Base-by-base conservation (phyloP, 2,113 vertebrate genomes). In the Heterotis niloticus region DNA sequence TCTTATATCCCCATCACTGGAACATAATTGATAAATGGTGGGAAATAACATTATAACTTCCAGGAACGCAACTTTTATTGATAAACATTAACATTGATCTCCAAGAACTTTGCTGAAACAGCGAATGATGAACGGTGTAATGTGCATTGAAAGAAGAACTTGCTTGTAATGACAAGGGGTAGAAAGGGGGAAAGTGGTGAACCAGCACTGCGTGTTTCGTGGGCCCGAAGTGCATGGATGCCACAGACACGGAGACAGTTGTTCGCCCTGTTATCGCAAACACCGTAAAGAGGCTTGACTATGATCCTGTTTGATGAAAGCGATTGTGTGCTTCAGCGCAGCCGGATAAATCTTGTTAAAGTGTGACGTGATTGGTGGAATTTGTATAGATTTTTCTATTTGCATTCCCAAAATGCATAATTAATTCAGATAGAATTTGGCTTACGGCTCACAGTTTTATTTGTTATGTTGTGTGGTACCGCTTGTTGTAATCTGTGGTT, bases 341-440 rank as follows among this genome's bases (percentile, higher is more conserved):
- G 52, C 71, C 57, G 11, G 71, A 51, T 44, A 44, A 74, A 74
- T 74, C 71, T 74, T 51, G 71, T 74, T 74, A 74, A 74, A 74
- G 71, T 74, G 7, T 74, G 57, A 57, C 54, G 23, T 74, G 71
- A 74, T 74, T 74, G 71, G 57, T 74, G 71, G 51, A 56, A 57
- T 56, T 54, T 57, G 52, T 74, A 54, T 59, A 74, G 71, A 74
- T 59, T 57, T 51, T 65, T 23, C 10, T 23, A 23, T 74, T 54
- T 44, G 51, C 71, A 74, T 74, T 54, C 52, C 57, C 23, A 51
- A 57, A 74, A 74, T 23, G 71, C 26, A 51, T 74, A 51, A 74
- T 74, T 74, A 74, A 74, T 74, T 59, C 52, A 74, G 57, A 74
- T 74, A 20, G n/a, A 74, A 74, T 74, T 74, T 74, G 54, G 71